Evolutionary conservation across 2,888 invertebrate species (phyloP).

Genomic region (Lissonota sp.): DNA sequence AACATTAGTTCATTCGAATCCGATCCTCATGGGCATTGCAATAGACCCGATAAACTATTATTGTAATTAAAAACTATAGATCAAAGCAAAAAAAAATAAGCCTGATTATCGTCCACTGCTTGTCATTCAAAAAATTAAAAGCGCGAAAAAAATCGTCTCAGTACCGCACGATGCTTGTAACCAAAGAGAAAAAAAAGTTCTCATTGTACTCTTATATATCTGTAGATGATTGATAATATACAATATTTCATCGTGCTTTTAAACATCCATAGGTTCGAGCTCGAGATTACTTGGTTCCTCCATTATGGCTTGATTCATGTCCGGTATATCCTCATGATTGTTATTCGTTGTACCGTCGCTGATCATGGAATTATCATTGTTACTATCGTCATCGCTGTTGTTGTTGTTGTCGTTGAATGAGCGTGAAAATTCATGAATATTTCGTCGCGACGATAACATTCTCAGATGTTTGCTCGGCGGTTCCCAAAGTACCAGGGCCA

Average conservation of each 20-base stretch:
- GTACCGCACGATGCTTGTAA: neutral
- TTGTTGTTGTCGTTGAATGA: slow-evolving; percentile 66
- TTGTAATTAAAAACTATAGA: too few species aligned
- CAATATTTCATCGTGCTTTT: slow-evolving; percentile 55
- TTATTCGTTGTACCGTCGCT: slow-evolving; percentile 66
- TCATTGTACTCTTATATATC: neutral
- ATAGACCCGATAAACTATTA: neutral
- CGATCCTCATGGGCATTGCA: slow-evolving; percentile 14
- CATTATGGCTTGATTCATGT: slow-evolving; percentile 75
- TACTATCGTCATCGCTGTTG: slow-evolving; percentile 64
- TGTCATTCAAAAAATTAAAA: neutral
- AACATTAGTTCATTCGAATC: neutral
- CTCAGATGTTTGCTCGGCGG: slow-evolving; percentile 87
- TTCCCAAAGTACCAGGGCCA: slow-evolving; percentile 93
- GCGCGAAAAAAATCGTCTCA: neutral
- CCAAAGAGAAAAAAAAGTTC: neutral
- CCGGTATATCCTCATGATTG: slow-evolving; percentile 73
- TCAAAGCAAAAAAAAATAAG: neutral
- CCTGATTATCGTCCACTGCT: neutral
- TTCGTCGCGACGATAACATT: slow-evolving; percentile 71
- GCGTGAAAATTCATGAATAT: slow-evolving; percentile 69
- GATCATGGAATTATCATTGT: slow-evolving; percentile 68
- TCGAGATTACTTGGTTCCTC: slow-evolving; percentile 60
- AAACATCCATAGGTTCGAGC: slow-evolving; percentile 82
- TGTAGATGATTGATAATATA: slow-evolving; percentile 6